Evolutionary conservation across 2,797 vertebrate genomes (phyloP).

Genomic region (Tadarida brasiliensis): DNA sequence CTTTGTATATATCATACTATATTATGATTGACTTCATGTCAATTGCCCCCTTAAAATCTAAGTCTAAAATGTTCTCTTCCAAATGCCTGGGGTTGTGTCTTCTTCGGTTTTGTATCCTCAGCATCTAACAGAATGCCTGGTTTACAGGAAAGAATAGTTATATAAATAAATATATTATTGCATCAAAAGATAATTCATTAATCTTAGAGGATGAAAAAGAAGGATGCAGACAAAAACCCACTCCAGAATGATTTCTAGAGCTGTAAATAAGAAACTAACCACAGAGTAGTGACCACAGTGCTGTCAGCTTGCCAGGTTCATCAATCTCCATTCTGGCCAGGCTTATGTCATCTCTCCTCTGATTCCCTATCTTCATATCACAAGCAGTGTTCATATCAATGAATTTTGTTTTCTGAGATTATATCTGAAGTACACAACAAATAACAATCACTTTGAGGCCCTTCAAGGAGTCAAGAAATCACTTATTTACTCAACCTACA

Average conservation of each 20-base stretch:
- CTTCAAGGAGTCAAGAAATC: neutral
- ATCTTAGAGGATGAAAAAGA: neutral
- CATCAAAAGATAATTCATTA: neutral
- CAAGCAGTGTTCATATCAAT: neutral
- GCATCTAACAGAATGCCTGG: neutral
- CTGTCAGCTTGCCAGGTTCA: neutral
- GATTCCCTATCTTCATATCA: neutral
- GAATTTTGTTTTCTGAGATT: conserved; percentile 41
- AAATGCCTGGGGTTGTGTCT: neutral
- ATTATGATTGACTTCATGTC: neutral
- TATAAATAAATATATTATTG: neutral
- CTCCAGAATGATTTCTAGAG: neutral
- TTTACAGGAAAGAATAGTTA: neutral
- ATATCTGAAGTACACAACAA: neutral
- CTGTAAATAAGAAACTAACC: neutral
- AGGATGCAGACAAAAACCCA: neutral
- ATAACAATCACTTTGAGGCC: neutral
- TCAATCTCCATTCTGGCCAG: neutral
- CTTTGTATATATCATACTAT: neutral
- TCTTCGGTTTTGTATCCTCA: neutral
- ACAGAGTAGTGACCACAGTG: neutral
- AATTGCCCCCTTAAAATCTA: neutral
- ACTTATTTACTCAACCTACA: neutral
- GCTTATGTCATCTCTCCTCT: neutral
- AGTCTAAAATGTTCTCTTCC: neutral